Conservation (phyloP, 2,113 vertebrate genomes). For the Geococcyx californianus region DNA sequence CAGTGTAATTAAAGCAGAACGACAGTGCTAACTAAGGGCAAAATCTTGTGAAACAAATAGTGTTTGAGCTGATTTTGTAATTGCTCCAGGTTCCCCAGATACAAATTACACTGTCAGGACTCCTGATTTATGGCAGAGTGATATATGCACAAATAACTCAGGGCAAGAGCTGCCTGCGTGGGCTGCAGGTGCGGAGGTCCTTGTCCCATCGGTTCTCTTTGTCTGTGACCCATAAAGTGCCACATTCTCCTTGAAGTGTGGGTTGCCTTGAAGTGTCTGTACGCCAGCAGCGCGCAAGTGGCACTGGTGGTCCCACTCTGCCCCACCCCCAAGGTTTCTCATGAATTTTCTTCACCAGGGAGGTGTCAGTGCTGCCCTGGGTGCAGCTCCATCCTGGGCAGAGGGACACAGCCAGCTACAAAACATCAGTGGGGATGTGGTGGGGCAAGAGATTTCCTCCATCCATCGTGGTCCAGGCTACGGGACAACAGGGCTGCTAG, state of each 20-base stretch:
- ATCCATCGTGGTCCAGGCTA: accelerated
- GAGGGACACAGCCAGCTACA: accelerated
- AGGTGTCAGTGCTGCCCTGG: not conserved
- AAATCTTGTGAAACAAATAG: slow-evolving; percentile 41
- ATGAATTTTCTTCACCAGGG: not conserved
- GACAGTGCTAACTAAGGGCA: slow-evolving; percentile 46
- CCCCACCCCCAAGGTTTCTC: not conserved
- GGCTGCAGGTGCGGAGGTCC: not conserved
- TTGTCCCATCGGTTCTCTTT: not conserved
- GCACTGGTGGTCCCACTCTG: not conserved
- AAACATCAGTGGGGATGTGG: accelerated
- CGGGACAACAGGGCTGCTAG: not conserved
- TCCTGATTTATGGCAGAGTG: not conserved
- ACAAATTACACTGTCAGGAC: slow-evolving; percentile 23
- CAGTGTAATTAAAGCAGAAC: slow-evolving; percentile 42
- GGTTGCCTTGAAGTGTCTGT: not conserved
- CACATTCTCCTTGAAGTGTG: not conserved
- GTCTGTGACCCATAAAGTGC: not conserved
- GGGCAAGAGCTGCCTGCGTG: not conserved
- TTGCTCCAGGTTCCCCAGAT: slow-evolving; percentile 9
- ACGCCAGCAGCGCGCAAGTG: not conserved
- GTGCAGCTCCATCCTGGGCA: not conserved
- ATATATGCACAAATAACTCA: not conserved
- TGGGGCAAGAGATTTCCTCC: not conserved
- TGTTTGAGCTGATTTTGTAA: slow-evolving; percentile 41